These are phyloP conservation scores for Eretmochelys imbricata DNA, from an alignment of 2,113 vertebrate genomes.

Conservation along the genomic window DNA sequence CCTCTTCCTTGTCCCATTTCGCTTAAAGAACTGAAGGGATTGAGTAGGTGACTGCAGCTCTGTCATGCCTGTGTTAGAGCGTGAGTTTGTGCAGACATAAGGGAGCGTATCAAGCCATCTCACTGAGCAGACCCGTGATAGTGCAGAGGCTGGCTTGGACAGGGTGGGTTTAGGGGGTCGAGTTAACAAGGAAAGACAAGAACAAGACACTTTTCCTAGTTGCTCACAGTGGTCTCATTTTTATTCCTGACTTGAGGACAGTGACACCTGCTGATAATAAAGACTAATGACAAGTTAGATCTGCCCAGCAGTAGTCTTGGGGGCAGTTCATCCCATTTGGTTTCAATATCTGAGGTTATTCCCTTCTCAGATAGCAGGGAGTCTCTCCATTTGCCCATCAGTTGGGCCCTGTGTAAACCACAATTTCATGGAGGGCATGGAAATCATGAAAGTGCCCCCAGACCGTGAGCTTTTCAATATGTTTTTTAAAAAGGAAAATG, in stretches of 20 bases:
- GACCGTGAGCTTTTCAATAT: not conserved
- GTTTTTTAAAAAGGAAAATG: not conserved
- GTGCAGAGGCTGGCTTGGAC: not conserved
- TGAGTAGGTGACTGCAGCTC: not conserved
- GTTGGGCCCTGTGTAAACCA: not conserved
- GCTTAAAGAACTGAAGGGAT: not conserved
- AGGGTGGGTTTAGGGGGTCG: not conserved
- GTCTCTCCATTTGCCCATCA: not conserved
- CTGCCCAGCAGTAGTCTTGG: not conserved
- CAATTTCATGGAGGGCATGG: not conserved
- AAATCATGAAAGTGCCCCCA: not conserved
- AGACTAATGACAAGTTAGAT: not conserved
- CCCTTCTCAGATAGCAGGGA: not conserved
- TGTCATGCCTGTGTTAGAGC: not conserved
- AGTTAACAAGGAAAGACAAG: not conserved
- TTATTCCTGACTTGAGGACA: not conserved
- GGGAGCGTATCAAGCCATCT: not conserved
- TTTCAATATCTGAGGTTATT: not conserved
- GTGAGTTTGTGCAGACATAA: not conserved
- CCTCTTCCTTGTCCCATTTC: not conserved
- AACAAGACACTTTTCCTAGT: not conserved
- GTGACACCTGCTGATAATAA: not conserved
- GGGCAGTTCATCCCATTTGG: not conserved
- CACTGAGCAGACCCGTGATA: not conserved
- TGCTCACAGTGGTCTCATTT: not conserved